phyloP scores from a whole-genome alignment of 2,113 vertebrate species.

The Forbesichthys agassizii region DNA sequence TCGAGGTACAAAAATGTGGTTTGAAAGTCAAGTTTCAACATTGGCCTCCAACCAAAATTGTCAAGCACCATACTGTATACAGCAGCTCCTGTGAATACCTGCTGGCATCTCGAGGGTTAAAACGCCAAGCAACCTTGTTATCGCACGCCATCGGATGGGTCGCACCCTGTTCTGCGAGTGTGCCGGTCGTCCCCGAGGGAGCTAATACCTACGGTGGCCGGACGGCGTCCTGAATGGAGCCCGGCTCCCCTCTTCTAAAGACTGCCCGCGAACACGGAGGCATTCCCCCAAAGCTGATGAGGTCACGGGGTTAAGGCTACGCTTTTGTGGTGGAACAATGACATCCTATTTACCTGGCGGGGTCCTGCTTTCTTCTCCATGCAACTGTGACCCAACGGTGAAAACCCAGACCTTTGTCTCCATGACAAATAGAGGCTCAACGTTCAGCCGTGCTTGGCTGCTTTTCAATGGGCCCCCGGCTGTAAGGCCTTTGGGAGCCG shows the following conservation, averaged over 20 bases:
- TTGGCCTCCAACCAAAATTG: neutral
- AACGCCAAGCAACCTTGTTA: conserved; percentile 34
- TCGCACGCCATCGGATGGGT: conserved; percentile 38
- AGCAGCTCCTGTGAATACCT: too few relatives aligned
- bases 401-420: conserved; percentile 75
- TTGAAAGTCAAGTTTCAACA: neutral
- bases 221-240: conserved; percentile 48
- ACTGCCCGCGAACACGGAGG: conserved; percentile 62
- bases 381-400: conserved; percentile 73
- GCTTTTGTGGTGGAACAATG: conserved; percentile 75
- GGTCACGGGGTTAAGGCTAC: conserved; percentile 74
- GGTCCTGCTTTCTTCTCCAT: conserved; percentile 74
- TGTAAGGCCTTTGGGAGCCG: conserved; percentile 42
- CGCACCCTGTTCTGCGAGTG: conserved; percentile 48
- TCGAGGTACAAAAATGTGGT: too few relatives aligned
- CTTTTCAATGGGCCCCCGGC: conserved; percentile 59
- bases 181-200: conserved; percentile 37
- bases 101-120: conserved; percentile 6
- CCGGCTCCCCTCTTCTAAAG: conserved; percentile 52
- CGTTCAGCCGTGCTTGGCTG: conserved; percentile 69
- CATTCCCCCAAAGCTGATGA: conserved; percentile 69
- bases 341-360: conserved; percentile 78
- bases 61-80: too few relatives aligned
- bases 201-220: conserved; percentile 56
- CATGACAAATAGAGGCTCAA: conserved; percentile 70